These are phyloP conservation scores for Drosophila lacicola DNA, from an alignment of 2,888 invertebrate genomes.

Conservation along the genomic window DNA sequence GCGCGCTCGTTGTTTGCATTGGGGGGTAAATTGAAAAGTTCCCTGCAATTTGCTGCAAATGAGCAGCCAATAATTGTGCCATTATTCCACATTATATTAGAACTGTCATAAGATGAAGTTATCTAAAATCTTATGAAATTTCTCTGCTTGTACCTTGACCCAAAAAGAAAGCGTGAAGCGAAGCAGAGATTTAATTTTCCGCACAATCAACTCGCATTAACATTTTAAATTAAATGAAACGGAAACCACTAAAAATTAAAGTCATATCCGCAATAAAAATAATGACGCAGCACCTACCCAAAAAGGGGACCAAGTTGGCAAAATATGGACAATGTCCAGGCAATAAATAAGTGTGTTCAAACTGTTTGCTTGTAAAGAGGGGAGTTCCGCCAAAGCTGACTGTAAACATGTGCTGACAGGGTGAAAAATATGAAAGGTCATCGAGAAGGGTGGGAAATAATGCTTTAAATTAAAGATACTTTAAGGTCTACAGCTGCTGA, in stretches of 20 bases:
- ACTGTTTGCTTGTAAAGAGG: neutral
- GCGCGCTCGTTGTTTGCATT: slow-evolving; percentile 57
- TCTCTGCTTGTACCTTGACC: slow-evolving; percentile 30
- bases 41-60: slow-evolving; percentile 59
- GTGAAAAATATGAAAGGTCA: slow-evolving; percentile 20
- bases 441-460: neutral
- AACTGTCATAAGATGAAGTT: slow-evolving; percentile 60
- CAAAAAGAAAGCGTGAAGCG: slow-evolving; percentile 15
- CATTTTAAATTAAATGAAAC: slow-evolving; percentile 60
- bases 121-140: slow-evolving; percentile 51
- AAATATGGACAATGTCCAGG: slow-evolving; percentile 23
- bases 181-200: slow-evolving; percentile 61
- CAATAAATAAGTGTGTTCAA: slow-evolving; percentile 8
- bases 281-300: slow-evolving; percentile 43
- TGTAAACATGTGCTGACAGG: slow-evolving; percentile 22
- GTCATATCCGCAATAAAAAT: slow-evolving; percentile 64
- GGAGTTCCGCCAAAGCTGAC: slow-evolving; percentile 12
- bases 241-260: slow-evolving; percentile 64
- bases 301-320: slow-evolving; percentile 1
- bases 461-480: slow-evolving; percentile 1
- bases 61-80: slow-evolving; percentile 69
- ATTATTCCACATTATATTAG: slow-evolving; percentile 60
- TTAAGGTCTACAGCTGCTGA: neutral
- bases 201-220: slow-evolving; percentile 69
- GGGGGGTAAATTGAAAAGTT: slow-evolving; percentile 67